These are phyloP conservation scores for Apostichopus parvimensis DNA, from an alignment of 35 echinoderm and acorn worm genomes.

Conservation along the genomic window DNA sequence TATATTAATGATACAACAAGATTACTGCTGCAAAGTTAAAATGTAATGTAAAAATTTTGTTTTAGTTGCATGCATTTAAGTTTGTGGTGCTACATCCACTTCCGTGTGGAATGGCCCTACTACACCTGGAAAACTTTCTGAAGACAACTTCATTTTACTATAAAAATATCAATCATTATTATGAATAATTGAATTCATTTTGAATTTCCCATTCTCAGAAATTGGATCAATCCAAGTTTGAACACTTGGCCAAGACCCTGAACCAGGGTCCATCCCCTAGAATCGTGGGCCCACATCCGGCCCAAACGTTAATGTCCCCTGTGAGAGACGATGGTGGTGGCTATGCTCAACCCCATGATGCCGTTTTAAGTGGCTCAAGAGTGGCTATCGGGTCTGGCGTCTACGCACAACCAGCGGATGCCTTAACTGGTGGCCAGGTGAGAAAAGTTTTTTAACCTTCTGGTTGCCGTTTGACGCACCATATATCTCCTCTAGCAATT, in stretches of 20 bases:
- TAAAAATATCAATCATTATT: no score
- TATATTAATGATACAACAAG: no score
- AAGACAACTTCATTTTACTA: no score
- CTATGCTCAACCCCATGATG: slow-evolving; percentile 57
- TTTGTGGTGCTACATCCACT: no score
- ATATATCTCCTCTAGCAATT: no score
- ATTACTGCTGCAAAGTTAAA: no score
- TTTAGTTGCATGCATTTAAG: no score
- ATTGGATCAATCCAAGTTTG: slow-evolving; percentile 58
- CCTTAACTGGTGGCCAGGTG: slow-evolving; percentile 47
- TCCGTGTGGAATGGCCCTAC: no score
- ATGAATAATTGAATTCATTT: no score
- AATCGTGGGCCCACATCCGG: background rate
- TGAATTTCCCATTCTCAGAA: slow-evolving; percentile 12
- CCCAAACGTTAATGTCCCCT: slow-evolving; percentile 29
- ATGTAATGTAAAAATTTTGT: no score
- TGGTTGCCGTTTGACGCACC: no score
- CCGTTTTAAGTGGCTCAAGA: background rate
- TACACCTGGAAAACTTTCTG: no score
- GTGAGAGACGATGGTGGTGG: slow-evolving; percentile 51
- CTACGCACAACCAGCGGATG: slow-evolving; percentile 60
- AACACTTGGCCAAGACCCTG: slow-evolving; percentile 31
- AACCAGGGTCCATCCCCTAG: slow-evolving; percentile 24
- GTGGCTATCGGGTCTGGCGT: slow-evolving; percentile 25
- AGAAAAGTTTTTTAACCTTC: background rate